Evolutionary conservation across 2,888 invertebrate genomes (phyloP).

Genomic region (Drosophila meridionalis): DNA sequence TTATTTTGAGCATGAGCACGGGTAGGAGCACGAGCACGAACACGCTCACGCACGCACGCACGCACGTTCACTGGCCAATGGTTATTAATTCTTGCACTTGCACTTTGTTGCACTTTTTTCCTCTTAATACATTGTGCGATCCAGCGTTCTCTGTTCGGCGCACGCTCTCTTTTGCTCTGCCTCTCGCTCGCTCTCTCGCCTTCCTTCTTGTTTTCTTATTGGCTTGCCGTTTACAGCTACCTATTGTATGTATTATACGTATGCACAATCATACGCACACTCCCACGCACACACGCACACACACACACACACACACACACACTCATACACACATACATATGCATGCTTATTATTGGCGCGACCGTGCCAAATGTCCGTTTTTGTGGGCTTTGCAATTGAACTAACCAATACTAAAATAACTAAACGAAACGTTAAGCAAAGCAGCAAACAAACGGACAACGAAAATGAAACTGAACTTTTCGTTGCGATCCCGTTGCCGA

Average conservation of each 20-base stretch:
- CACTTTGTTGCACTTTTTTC: conserved; percentile 55
- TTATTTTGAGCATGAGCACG: conserved; percentile 6
- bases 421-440: conserved; percentile 30
- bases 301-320: not conserved
- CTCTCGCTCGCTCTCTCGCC: not conserved
- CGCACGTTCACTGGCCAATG: conserved; percentile 39
- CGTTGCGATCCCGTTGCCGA: conserved; percentile 79
- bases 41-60: conserved; percentile 15
- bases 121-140: conserved; percentile 11
- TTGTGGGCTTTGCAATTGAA: conserved; percentile 22
- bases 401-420: conserved; percentile 38
- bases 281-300: not conserved
- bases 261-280: conserved; percentile 2
- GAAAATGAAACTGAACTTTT: conserved; percentile 81
- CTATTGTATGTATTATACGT: conserved; percentile 1
- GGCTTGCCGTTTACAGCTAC: conserved; percentile 39
- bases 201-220: conserved; percentile 40
- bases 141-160: conserved; percentile 1
- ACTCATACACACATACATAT: not conserved
- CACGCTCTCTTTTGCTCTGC: conserved; percentile 4
- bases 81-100: conserved; percentile 57
- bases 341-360: conserved; percentile 14
- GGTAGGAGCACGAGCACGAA: not conserved
- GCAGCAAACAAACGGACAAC: conserved; percentile 58
- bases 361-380: conserved; percentile 55